These are phyloP conservation scores for Patiria pectinifera DNA, from an alignment of 53 echinoderm and acorn worm species.

Conservation along the genomic window DNA sequence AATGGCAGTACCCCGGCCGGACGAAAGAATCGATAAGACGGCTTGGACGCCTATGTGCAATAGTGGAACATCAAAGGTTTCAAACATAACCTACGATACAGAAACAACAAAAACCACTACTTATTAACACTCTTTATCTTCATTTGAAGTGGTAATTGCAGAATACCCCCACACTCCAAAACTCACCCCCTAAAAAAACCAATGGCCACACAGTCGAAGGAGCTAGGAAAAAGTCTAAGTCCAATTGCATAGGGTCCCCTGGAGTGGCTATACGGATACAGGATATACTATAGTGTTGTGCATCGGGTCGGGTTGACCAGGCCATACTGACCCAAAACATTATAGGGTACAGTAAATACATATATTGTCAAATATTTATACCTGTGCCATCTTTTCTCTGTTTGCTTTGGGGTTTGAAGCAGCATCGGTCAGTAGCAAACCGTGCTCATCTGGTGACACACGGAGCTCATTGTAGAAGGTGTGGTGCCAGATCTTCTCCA, in stretches of 20 bases:
- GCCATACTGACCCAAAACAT: no score
- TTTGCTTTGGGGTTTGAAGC: slow-evolving; percentile 92
- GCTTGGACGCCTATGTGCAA: slow-evolving; percentile 85
- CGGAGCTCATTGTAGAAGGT: slow-evolving; percentile 99
- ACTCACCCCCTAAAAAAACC: no score
- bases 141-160: no score
- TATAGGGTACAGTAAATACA: no score
- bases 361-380: background rate
- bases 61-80: slow-evolving; percentile 80
- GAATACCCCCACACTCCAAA: no score
- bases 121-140: background rate
- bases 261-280: no score
- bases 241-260: no score
- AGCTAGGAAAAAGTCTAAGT: no score
- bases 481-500: slow-evolving; percentile 98
- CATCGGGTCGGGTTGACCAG: no score
- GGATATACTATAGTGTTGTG: no score
- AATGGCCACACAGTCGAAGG: no score
- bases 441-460: slow-evolving; percentile 96
- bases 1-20: slow-evolving; percentile 82
- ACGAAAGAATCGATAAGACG: slow-evolving; percentile 81
- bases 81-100: slow-evolving; percentile 81
- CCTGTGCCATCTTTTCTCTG: slow-evolving; percentile 93
- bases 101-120: background rate
- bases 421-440: slow-evolving; percentile 93